Evolutionary conservation across 2,797 vertebrate genomes (phyloP).

Genomic region (Scolopax rusticola): DNA sequence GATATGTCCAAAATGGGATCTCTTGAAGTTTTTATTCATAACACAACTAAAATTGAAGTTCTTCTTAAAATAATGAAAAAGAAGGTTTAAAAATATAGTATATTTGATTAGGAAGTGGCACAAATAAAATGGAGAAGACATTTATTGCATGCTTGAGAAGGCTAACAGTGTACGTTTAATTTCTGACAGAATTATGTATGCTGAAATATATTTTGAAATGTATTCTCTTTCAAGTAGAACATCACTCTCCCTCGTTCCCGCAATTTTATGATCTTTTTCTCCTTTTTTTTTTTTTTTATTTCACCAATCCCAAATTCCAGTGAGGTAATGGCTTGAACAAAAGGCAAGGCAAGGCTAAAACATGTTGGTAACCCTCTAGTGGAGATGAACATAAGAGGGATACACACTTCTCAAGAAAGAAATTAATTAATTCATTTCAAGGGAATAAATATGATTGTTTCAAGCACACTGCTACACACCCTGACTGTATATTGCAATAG

Average conservation of each 20-base stretch:
- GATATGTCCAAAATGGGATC: background rate
- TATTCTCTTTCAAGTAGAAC: background rate
- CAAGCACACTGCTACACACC: background rate
- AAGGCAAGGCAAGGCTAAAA: background rate
- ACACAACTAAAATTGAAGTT: background rate
- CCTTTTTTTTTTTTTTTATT: background rate
- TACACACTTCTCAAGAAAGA: background rate
- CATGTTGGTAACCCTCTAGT: background rate
- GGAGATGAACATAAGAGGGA: background rate
- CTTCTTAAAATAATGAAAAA: background rate
- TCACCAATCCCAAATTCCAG: background rate
- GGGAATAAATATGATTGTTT: background rate
- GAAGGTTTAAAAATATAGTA: background rate
- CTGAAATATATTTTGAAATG: background rate
- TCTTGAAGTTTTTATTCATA: background rate
- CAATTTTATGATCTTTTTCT: background rate
- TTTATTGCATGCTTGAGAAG: background rate
- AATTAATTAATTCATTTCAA: background rate
- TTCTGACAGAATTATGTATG: background rate
- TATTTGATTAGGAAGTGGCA: background rate
- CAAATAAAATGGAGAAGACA: background rate
- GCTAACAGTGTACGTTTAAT: background rate
- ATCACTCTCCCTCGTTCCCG: background rate
- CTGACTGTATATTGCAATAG: background rate
- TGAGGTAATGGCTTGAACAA: background rate